Conservation (phyloP, 2,113 vertebrate species). For the Chitala chitala region DNA sequence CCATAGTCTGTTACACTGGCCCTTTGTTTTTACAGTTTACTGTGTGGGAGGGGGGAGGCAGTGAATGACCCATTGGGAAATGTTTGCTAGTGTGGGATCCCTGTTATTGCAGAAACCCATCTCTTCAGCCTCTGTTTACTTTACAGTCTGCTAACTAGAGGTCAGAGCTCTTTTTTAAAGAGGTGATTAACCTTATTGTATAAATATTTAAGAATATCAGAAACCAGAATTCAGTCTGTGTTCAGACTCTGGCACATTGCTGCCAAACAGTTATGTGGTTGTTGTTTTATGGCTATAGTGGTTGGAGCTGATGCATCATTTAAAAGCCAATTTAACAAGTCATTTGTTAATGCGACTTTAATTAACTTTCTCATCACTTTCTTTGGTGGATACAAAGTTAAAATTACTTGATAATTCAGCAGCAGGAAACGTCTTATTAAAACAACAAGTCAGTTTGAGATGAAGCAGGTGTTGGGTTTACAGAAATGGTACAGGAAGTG, state of each 20-base stretch:
- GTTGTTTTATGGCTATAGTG: not conserved
- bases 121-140: not conserved
- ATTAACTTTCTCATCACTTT: constrained; percentile 18
- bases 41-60: not conserved
- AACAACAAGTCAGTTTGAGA: not conserved
- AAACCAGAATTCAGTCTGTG: not conserved
- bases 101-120: not conserved
- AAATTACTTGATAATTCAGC: not conserved
- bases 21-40: too few species aligned
- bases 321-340: not conserved
- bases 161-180: not conserved
- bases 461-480: not conserved
- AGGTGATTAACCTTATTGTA: not conserved
- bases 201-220: not conserved
- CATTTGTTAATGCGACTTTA: constrained; percentile 19
- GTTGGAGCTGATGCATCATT: constrained; percentile 6
- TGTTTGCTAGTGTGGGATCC: not conserved
- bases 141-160: not conserved
- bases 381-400: not conserved
- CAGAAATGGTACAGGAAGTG: not conserved
- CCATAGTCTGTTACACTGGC: too few species aligned
- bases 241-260: not conserved
- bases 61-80: not conserved
- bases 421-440: not conserved
- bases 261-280: not conserved